Conservation (phyloP, 2,888 invertebrate genomes). For the Nemurella pictetii region DNA sequence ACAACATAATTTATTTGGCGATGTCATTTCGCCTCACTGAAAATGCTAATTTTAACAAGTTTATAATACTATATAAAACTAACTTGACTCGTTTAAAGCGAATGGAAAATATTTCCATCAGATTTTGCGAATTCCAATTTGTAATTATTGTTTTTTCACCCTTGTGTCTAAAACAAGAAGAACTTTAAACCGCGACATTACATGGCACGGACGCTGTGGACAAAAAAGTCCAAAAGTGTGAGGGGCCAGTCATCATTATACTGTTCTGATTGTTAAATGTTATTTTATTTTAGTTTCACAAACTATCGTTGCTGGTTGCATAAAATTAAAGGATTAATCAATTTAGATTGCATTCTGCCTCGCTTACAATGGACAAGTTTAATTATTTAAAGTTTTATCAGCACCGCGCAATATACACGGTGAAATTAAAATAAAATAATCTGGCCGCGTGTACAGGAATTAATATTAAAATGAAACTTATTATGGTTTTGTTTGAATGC, state of each 20-base stretch:
- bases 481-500: neutral
- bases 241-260: neutral
- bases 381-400: slow-evolving; percentile 2
- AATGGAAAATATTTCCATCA: neutral
- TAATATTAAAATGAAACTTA: neutral
- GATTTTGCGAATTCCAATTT: neutral
- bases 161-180: neutral
- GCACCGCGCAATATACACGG: neutral
- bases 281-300: neutral
- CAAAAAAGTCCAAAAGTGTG: neutral
- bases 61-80: neutral
- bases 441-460: neutral
- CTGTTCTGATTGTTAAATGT: neutral
- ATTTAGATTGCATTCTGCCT: neutral
- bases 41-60: neutral
- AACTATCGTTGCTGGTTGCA: neutral
- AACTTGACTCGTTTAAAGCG: neutral
- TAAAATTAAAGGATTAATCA: slow-evolving; percentile 10
- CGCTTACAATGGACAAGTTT: neutral
- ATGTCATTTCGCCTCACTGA: neutral
- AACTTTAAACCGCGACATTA: neutral
- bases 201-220: neutral
- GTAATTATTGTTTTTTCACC: neutral
- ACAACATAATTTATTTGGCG: neutral
- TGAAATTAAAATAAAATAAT: neutral